Evolutionary conservation across 1,140 invertebrate species (phyloP), one percentile per base, ranked within the genome.

Genomic region (Parapsyche elsis): DNA sequence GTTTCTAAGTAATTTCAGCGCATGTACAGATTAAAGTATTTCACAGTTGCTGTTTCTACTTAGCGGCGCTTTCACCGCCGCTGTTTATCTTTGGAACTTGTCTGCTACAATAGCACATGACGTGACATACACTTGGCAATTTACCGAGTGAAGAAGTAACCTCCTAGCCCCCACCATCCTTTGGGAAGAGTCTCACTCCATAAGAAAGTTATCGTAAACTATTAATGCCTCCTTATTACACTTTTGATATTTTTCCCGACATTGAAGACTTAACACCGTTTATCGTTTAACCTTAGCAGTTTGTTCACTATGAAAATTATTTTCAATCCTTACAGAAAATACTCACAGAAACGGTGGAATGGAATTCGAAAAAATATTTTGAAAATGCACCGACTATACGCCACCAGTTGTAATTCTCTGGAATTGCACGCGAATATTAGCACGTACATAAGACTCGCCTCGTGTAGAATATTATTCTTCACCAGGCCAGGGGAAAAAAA

Each of bases 51-150:
- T 73, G 71, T 73, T 73, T 73, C 71, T 73, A 46, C 71, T 73
- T 73, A 73, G 71, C n/a, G 44, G 45, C 16, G 44, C 38, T 46
- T 45, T 46, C 44, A 46, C 44, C 45, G 64, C 61, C 38, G 71
- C 21, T 73, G 44, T 73, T 46, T 73, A n/a, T 73, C 44, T 73
- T 73, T 46, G 45, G 44, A 73, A 73, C n/a, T 73, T 73, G 71
- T 73, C 71, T 73, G 71, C 71, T 73, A 73, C 71, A 73, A 73
- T 73, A 73, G 71, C 71, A 73, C 71, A 73, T 73, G 71, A 73
- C 71, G 71, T 73, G 71, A 73, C 71, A 73, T 49, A 73, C 71
- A 73, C 71, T 73, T 46, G 45, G 45, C 38, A 73, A 73, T 73
- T 73, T 24, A 16, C 45, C 12, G 14, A 38, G 24, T 14, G 71